Evolutionary conservation across 2,888 invertebrate species (phyloP).

Genomic region (Hyles lineata): DNA sequence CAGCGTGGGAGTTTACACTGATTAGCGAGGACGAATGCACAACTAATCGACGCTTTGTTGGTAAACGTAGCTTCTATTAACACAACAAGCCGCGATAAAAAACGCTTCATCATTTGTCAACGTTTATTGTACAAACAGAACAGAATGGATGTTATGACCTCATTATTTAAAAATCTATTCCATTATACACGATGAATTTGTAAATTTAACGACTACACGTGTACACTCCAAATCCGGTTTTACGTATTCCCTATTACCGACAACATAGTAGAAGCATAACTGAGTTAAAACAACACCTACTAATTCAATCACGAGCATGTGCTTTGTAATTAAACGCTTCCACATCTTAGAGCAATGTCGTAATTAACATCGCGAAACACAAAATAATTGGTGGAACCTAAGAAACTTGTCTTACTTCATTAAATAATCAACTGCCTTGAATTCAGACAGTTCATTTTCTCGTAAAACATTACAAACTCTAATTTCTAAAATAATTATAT

Average conservation of each 20-base stretch:
- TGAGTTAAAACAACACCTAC: not conserved
- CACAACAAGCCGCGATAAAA: not conserved
- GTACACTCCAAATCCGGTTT: too few relatives aligned
- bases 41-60: constrained; percentile 14
- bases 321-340: constrained; percentile 12
- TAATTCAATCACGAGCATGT: not conserved
- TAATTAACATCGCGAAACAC: constrained; percentile 4
- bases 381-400: constrained; percentile 8
- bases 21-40: constrained; percentile 9
- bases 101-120: not conserved
- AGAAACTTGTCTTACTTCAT: not conserved
- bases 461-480: constrained; percentile 2
- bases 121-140: not conserved
- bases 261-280: not conserved
- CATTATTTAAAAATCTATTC: too few relatives aligned
- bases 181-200: too few relatives aligned
- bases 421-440: constrained; percentile 14
- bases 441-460: not conserved
- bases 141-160: too few relatives aligned
- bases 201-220: too few relatives aligned
- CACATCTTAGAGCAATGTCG: not conserved
- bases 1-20: constrained; percentile 5
- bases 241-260: not conserved
- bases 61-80: not conserved
- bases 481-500: constrained; percentile 10